Evolutionary conservation across 2,797 vertebrate species (phyloP), one percentile per base, ranked within the genome.

Genomic region (Parauchenoglanis ngamensis): DNA sequence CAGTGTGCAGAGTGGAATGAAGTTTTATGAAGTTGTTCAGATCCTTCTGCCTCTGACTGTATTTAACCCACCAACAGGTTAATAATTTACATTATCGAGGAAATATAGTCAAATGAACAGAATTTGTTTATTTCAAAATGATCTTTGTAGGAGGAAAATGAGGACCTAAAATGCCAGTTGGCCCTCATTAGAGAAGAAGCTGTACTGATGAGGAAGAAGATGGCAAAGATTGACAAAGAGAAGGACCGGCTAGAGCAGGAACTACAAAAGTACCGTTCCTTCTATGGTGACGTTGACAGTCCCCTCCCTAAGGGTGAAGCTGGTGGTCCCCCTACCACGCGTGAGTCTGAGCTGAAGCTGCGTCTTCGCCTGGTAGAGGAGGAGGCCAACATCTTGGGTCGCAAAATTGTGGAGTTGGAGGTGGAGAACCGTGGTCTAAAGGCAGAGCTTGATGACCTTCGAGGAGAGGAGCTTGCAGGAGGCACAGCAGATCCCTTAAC

Each of bases 211-310:
- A 96, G 98, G 88, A 99, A 99, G 93, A 99, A 99, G 93, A 97
- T 99, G 98, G 98, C 98, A 76, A 99, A 98, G 94, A 98, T 99
- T 0, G 98, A 99, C 90, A 99, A 99, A 90, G 98, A 99, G 90
- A 99, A 99, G 91, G 98, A 99, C 93, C 94, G 97, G 28, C 96
- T 99, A 57, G 98, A 99, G 75, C 97, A 98, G 0, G 98, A 99
- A 93, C 95, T 99, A 67, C 98, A 98, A 91, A 99, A 99, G 91
- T 99, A 99, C 59, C 95, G 98, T 82, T 98, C 97, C 0, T 98
- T 99, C 93, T 99, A 99, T 7, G 98, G 98, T 8, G 98, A 99
- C 73, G 96, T 99, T 91, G 98, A 99, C 92, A 99, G 98, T 85
- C 98, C 98, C 61, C 93, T 99, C 88, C 97, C 98, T 75, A 99